Percentiles rank a stretch among this genome's conserved stretches.
Conservation (phyloP, 2,113 vertebrate species). For the Scalopus aquaticus region DNA sequence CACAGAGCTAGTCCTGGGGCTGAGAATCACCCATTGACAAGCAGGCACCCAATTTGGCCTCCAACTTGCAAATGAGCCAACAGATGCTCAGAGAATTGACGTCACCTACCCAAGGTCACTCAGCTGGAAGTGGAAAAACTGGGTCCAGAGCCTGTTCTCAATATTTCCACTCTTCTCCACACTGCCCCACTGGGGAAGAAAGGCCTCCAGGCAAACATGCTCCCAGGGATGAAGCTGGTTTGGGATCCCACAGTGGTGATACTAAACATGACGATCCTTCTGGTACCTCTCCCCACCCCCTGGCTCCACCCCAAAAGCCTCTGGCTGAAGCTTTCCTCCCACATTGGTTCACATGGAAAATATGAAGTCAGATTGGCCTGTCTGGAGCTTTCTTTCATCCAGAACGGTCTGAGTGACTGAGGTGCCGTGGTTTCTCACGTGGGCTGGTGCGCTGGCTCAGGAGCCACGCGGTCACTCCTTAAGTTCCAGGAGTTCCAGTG, state of each 20-base stretch:
- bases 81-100: neutral
- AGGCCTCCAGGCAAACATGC: neutral
- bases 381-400: constrained; percentile 39
- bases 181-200: neutral
- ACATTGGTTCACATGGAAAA: neutral
- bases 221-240: neutral
- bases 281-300: too few species aligned
- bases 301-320: neutral
- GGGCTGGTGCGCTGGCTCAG: neutral
- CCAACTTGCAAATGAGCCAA: neutral
- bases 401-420: neutral
- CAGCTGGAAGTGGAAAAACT: neutral
- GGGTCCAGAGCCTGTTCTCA: neutral
- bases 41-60: neutral
- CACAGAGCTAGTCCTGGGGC: neutral
- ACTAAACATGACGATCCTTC: neutral
- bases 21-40: neutral
- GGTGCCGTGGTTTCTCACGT: neutral
- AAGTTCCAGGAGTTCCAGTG: constrained; percentile 42
- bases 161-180: neutral
- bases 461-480: neutral
- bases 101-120: constrained; percentile 5
- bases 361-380: neutral
- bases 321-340: neutral
- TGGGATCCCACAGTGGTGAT: neutral